Evolutionary conservation across 2,797 vertebrate species (phyloP).

Genomic region (Gallinago solitaria): DNA sequence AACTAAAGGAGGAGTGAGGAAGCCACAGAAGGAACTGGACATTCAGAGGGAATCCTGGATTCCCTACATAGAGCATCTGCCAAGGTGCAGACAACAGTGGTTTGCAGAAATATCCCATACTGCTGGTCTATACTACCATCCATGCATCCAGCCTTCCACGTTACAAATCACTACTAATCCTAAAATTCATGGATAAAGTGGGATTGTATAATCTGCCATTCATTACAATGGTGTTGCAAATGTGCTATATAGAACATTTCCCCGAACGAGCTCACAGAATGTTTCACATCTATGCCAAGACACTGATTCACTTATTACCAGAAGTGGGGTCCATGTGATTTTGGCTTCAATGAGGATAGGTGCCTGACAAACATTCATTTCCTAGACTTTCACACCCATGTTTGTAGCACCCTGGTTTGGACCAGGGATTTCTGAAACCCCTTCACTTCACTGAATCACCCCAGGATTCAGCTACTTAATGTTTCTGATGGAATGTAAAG

Average conservation of each 20-base stretch:
- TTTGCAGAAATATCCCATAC: background rate
- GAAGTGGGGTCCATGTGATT: background rate
- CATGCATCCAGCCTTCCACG: background rate
- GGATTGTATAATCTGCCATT: background rate
- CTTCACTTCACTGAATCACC: background rate
- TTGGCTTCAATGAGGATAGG: background rate
- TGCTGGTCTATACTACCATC: background rate
- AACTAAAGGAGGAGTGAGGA: background rate
- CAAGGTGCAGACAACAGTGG: background rate
- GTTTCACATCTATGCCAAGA: background rate
- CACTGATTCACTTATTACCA: background rate
- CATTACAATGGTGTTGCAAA: background rate
- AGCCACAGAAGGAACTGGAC: background rate
- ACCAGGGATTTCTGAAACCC: background rate
- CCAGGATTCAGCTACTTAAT: background rate
- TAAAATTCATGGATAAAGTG: background rate
- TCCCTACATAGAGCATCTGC: accelerated
- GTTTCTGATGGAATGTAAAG: background rate
- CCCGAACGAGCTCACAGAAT: background rate
- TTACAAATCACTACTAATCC: background rate
- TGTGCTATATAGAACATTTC: background rate
- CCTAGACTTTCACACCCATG: background rate
- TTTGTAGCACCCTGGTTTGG: background rate
- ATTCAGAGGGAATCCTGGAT: accelerated
- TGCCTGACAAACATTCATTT: background rate